Conservation (phyloP, 2,888 invertebrate genomes). For the Perizoma affinitatum region DNA sequence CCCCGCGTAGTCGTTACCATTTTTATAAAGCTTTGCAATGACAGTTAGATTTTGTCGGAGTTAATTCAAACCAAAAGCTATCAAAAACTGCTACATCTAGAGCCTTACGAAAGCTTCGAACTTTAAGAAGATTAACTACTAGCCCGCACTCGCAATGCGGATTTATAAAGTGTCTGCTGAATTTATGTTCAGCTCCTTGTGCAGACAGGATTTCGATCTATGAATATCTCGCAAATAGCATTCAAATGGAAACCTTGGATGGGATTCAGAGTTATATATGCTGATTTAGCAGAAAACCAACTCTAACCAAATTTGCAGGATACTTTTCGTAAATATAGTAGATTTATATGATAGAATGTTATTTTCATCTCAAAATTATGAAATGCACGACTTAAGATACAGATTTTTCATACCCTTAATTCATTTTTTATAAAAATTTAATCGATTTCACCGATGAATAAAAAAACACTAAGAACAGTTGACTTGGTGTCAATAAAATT, state of each 20-base stretch:
- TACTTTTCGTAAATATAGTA: not conserved
- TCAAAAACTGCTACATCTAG: slow-evolving; percentile 43
- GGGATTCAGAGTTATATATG: slow-evolving; percentile 10
- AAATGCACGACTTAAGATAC: too few relatives aligned
- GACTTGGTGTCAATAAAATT: too few relatives aligned
- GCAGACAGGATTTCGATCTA: slow-evolving; percentile 33
- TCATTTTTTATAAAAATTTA: too few relatives aligned
- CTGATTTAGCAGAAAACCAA: slow-evolving; percentile 12
- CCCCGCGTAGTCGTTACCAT: not conserved
- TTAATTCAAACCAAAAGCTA: slow-evolving; percentile 12
- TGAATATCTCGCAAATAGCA: slow-evolving; percentile 33
- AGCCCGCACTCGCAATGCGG: slow-evolving; percentile 40
- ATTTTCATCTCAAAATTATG: not conserved
- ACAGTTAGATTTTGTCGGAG: not conserved
- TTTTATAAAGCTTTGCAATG: not conserved
- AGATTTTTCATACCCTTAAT: too few relatives aligned
- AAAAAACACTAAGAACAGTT: too few relatives aligned
- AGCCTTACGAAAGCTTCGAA: slow-evolving; percentile 44
- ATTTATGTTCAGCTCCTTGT: slow-evolving; percentile 42
- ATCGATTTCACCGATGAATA: too few relatives aligned
- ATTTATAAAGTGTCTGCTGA: slow-evolving; percentile 49
- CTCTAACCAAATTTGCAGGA: slow-evolving; percentile 1
- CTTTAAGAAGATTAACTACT: slow-evolving; percentile 51
- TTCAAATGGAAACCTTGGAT: slow-evolving; percentile 27
- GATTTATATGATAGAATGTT: slow-evolving; percentile 1